Conservation (phyloP, 2,888 invertebrate species). For the Gastrophysa polygoni region DNA sequence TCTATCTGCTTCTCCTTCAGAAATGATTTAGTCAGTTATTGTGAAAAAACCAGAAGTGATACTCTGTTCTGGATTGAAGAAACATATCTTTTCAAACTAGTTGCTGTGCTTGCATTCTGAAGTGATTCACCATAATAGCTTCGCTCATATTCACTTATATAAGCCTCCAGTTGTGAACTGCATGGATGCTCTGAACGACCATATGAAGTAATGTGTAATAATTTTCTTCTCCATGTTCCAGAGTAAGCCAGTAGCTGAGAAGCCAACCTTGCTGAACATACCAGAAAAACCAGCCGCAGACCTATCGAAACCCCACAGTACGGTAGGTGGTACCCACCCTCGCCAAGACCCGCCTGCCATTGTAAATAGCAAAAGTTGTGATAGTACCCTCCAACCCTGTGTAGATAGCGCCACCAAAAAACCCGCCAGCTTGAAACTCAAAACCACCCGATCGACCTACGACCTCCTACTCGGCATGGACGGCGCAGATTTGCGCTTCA, state of each 20-base stretch:
- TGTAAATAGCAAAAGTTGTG: conserved; percentile 66
- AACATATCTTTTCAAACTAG: too few relatives aligned
- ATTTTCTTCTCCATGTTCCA: not conserved
- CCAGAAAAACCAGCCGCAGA: conserved; percentile 64
- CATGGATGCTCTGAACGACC: too few relatives aligned
- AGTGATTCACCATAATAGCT: too few relatives aligned
- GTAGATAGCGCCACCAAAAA: conserved; percentile 54
- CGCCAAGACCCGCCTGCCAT: conserved; percentile 44
- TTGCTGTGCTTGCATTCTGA: too few relatives aligned
- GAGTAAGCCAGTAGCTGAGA: conserved; percentile 26
- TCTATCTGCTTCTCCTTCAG: too few relatives aligned
- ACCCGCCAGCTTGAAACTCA: conserved; percentile 63
- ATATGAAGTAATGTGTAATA: too few relatives aligned
- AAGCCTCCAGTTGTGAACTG: too few relatives aligned
- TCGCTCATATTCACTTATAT: too few relatives aligned
- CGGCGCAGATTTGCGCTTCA: conserved; percentile 84
- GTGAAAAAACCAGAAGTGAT: too few relatives aligned
- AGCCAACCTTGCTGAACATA: conserved; percentile 67
- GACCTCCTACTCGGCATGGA: conserved; percentile 81
- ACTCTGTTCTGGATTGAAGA: too few relatives aligned
- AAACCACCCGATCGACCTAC: conserved; percentile 61
- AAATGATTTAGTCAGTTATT: too few relatives aligned
- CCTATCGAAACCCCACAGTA: conserved; percentile 59
- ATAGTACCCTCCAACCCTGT: conserved; percentile 50
- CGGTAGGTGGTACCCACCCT: conserved; percentile 49